Conservation (phyloP, 1,140 invertebrate species). For the Macrotrachela quadricornifera region DNA sequence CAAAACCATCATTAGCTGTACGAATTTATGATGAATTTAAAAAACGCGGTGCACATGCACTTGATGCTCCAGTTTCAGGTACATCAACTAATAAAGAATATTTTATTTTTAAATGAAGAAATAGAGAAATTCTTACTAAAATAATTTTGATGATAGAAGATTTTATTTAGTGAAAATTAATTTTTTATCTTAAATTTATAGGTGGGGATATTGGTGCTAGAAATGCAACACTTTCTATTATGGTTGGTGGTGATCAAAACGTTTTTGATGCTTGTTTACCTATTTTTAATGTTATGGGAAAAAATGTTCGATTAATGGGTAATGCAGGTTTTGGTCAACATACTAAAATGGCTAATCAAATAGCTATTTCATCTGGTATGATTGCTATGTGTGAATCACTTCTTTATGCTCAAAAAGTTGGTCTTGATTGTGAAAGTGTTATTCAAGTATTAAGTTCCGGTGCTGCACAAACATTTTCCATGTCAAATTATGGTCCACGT, state of each 20-base stretch:
- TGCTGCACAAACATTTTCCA: background rate
- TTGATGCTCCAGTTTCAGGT: background rate
- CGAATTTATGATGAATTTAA: background rate
- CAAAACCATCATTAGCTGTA: background rate
- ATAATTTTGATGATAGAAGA: background rate
- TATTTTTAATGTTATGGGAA: background rate
- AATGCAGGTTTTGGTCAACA: background rate
- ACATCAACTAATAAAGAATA: background rate
- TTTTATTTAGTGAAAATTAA: background rate
- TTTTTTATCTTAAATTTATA: background rate
- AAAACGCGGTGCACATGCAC: background rate
- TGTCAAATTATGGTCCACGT: background rate
- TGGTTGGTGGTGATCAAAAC: background rate
- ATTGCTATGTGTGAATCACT: background rate
- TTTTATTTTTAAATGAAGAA: background rate
- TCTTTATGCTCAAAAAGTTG: background rate
- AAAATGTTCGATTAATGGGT: background rate
- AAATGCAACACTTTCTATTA: background rate
- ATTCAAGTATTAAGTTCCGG: background rate
- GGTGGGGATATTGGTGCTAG: background rate
- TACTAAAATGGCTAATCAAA: background rate
- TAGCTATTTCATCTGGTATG: background rate
- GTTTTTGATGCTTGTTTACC: background rate
- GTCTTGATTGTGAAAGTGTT: background rate
- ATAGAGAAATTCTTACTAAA: background rate